Percentiles rank a stretch among this genome's conserved stretches.
Evolutionary conservation across 2,113 vertebrate species (phyloP).

Genomic region (Catharus minimus): DNA sequence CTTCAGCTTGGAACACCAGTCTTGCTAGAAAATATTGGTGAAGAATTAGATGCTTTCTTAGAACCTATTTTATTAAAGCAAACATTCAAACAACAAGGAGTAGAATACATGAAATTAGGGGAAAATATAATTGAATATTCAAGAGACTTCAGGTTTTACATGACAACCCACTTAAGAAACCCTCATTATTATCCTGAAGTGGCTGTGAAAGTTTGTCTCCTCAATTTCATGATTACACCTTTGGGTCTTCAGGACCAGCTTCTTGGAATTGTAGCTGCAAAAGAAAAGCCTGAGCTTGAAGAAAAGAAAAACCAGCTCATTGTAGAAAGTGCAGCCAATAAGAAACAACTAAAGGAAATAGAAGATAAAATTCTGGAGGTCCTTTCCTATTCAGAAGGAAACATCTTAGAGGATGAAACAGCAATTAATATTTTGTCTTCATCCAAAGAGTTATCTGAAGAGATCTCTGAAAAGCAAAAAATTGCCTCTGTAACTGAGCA

Average conservation of each 20-base stretch:
- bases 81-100: constrained; percentile 90
- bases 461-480: constrained; percentile 90
- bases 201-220: constrained; percentile 90
- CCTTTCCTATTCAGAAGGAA: constrained; percentile 87
- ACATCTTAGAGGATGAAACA: constrained; percentile 92
- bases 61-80: constrained; percentile 89
- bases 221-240: constrained; percentile 96
- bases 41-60: constrained; percentile 89
- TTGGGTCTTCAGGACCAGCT: constrained; percentile 92
- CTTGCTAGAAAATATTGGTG: constrained; percentile 87
- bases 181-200: constrained; percentile 93
- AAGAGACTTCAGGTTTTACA: constrained; percentile 87
- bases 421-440: constrained; percentile 88
- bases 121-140: constrained; percentile 91
- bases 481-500: constrained; percentile 85
- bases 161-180: constrained; percentile 91
- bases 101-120: constrained; percentile 90
- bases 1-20: constrained; percentile 89
- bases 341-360: constrained; percentile 89
- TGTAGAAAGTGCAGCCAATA: constrained; percentile 87
- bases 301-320: constrained; percentile 92
- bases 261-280: constrained; percentile 88
- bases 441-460: constrained; percentile 86
- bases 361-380: constrained; percentile 91
- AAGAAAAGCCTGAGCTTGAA: constrained; percentile 91